Conservation (phyloP, 2,113 vertebrate species). For the Calonectris borealis region DNA sequence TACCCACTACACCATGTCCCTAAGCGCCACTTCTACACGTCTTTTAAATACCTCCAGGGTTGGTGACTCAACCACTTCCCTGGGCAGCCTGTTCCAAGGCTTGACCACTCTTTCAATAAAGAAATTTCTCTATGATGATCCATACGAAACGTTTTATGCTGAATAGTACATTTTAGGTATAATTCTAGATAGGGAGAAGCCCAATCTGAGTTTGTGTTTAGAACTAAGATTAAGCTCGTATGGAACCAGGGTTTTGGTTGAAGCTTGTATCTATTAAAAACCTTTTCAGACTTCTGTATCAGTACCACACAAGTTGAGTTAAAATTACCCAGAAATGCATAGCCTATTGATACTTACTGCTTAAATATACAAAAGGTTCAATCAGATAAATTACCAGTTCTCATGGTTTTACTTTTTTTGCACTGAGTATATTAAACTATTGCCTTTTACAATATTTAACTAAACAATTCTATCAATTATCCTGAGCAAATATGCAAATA, state of each 20-base stretch:
- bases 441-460: constrained; percentile 74
- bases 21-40: too few relatives aligned
- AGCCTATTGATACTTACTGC: constrained; percentile 12
- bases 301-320: background rate
- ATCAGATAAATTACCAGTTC: constrained; percentile 55
- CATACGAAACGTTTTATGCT: background rate
- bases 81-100: too few relatives aligned
- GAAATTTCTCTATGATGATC: background rate
- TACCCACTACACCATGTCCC: too few relatives aligned
- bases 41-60: too few relatives aligned
- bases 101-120: too few relatives aligned
- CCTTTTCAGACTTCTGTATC: background rate
- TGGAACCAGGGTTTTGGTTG: background rate
- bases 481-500: constrained; percentile 71
- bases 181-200: background rate
- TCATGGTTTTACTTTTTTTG: constrained; percentile 54
- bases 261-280: background rate
- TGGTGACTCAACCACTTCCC: too few relatives aligned
- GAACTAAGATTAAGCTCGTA: background rate
- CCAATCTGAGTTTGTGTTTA: background rate
- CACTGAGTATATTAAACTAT: constrained; percentile 49
- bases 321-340: background rate
- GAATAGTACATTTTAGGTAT: background rate
- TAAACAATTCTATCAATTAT: constrained; percentile 77
- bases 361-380: constrained; percentile 63